Conservation (phyloP, 2,888 invertebrate species). For the Carterocephalus palaemon region DNA sequence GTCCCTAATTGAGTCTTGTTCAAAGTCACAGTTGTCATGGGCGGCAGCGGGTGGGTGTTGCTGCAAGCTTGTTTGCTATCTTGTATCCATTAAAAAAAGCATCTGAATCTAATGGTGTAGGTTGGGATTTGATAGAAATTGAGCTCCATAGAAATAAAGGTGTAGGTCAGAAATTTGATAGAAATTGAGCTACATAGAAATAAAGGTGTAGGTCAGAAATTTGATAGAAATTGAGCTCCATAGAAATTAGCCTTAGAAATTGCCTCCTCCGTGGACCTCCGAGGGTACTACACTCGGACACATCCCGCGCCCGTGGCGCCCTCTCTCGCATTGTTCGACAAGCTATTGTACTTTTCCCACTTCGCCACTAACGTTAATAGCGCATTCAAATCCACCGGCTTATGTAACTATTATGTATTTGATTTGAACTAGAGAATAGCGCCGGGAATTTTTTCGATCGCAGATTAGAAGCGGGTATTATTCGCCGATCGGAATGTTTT, state of each 20-base stretch:
- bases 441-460: constrained; percentile 22
- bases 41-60: too few species aligned
- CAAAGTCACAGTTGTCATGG: too few species aligned
- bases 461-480: constrained; percentile 14
- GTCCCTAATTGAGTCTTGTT: too few species aligned
- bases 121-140: too few species aligned
- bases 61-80: too few species aligned
- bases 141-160: too few species aligned
- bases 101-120: too few species aligned
- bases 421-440: constrained; percentile 25
- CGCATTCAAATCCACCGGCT: constrained; percentile 28
- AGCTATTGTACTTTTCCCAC: constrained; percentile 53
- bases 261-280: constrained; percentile 6
- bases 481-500: constrained; percentile 5
- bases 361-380: constrained; percentile 34
- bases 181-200: too few species aligned
- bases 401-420: constrained; percentile 28
- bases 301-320: constrained; percentile 36
- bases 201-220: too few species aligned
- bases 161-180: too few species aligned
- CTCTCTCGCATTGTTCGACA: constrained; percentile 45
- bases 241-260: not conserved
- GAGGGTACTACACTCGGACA: constrained; percentile 7
- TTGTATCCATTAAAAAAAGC: too few species aligned
- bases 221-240: too few species aligned